Evolutionary conservation across 2,888 invertebrate species (phyloP).

Genomic region (Tinea semifulvella): DNA sequence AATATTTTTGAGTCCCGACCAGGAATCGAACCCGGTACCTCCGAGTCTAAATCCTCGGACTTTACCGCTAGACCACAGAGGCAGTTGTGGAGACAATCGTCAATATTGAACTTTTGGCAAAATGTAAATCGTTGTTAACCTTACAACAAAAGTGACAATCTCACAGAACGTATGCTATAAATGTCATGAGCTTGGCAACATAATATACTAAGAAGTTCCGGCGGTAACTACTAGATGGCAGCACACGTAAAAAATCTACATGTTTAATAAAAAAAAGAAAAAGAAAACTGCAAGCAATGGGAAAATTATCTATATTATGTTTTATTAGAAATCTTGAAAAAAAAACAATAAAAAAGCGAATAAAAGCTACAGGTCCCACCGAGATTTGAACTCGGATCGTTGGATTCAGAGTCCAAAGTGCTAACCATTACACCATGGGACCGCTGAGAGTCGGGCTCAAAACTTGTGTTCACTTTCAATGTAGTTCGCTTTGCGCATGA

Average conservation of each 20-base stretch:
- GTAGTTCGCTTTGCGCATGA: neutral
- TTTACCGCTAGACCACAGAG: too few relatives aligned
- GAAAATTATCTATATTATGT: too few relatives aligned
- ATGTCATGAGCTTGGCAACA: neutral
- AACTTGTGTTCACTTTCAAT: neutral
- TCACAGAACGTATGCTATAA: too few relatives aligned
- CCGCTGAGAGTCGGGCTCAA: constrained; percentile 31
- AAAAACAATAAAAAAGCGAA: constrained; percentile 14
- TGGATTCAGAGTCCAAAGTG: constrained; percentile 87
- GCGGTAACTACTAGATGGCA: neutral
- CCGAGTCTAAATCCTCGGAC: too few relatives aligned
- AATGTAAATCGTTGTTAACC: too few relatives aligned
- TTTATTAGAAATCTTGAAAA: neutral
- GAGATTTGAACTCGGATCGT: constrained; percentile 87
- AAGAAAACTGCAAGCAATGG: too few relatives aligned
- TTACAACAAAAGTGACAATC: too few relatives aligned
- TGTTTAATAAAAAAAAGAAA: too few relatives aligned
- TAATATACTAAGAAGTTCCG: neutral
- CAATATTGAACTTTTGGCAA: too few relatives aligned
- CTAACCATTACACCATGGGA: constrained; percentile 84
- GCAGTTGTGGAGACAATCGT: too few relatives aligned
- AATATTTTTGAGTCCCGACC: too few relatives aligned
- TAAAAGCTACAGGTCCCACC: constrained; percentile 69
- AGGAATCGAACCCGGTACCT: too few relatives aligned
- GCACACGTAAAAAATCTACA: neutral